Conservation (phyloP, 2,113 vertebrate species). For the Platysteira castanea region DNA sequence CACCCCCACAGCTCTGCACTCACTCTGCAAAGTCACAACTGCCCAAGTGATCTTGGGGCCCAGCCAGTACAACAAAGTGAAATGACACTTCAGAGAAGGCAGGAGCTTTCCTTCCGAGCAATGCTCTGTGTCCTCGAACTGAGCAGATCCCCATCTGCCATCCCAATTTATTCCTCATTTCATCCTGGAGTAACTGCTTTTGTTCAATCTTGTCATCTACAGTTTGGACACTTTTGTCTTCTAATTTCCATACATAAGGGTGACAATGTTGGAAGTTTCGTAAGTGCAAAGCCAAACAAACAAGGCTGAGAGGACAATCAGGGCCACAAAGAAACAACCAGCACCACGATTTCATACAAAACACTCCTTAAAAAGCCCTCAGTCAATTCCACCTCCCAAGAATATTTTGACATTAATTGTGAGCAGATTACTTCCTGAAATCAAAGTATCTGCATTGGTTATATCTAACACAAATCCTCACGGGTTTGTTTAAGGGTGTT, state of each 20-base stretch:
- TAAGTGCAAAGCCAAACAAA: not conserved
- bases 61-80: not conserved
- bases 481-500: not conserved
- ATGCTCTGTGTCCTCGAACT: not conserved
- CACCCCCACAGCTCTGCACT: not conserved
- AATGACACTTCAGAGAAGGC: not conserved
- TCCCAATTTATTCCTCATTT: not conserved
- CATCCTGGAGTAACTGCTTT: not conserved
- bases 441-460: not conserved
- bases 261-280: not conserved
- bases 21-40: not conserved
- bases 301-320: not conserved
- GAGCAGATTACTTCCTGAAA: not conserved
- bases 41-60: not conserved
- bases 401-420: not conserved
- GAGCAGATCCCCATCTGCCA: not conserved
- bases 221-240: constrained; percentile 29
- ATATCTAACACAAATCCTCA: not conserved
- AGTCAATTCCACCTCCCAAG: not conserved
- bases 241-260: not conserved
- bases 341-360: not conserved
- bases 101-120: not conserved
- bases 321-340: not conserved
- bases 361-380: not conserved
- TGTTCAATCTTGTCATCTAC: constrained; percentile 8